Conservation (phyloP, 2,888 invertebrate genomes). For the Dasysyrphus albostriatus region DNA sequence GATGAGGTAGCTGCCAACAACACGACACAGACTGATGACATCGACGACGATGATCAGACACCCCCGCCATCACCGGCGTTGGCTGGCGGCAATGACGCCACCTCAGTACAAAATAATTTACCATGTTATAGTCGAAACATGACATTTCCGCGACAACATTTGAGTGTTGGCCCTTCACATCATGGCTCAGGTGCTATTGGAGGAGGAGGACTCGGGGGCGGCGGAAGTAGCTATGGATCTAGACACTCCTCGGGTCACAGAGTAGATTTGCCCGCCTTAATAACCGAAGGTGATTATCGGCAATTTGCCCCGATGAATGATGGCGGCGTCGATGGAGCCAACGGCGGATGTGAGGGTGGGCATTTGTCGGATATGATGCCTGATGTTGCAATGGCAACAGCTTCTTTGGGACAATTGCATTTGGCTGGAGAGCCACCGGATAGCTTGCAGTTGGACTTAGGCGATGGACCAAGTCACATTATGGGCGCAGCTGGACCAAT, state of each 20-base stretch:
- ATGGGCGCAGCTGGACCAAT: constrained; percentile 82
- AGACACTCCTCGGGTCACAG: constrained; percentile 84
- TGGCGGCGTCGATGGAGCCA: constrained; percentile 78
- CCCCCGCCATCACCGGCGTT: constrained; percentile 84
- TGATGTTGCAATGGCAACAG: constrained; percentile 96
- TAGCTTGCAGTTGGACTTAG: constrained; percentile 89
- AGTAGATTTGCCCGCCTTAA: constrained; percentile 87
- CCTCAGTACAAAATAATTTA: constrained; percentile 81
- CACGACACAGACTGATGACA: constrained; percentile 80
- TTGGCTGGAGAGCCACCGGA: constrained; percentile 84
- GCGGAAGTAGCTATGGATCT: constrained; percentile 77
- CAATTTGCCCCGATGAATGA: constrained; percentile 77
- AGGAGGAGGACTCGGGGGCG: constrained; percentile 65
- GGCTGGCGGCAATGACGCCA: constrained; percentile 77
- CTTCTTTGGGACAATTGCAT: constrained; percentile 88
- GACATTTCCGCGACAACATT: constrained; percentile 86
- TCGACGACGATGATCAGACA: constrained; percentile 81
- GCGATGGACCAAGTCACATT: constrained; percentile 91
- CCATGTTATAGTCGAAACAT: constrained; percentile 86
- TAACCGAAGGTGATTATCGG: constrained; percentile 87
- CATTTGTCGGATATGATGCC: constrained; percentile 93
- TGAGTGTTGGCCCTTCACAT: constrained; percentile 77
- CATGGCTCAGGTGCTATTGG: constrained; percentile 77
- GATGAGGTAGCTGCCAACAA: constrained; percentile 78
- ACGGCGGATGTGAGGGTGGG: constrained; percentile 87